A percentile compares a stretch with the other conserved stretches of the same genome.
phyloP scores from a whole-genome alignment of 37 sponge, comb jelly and placozoan species.

The Bolinopsis microptera region DNA sequence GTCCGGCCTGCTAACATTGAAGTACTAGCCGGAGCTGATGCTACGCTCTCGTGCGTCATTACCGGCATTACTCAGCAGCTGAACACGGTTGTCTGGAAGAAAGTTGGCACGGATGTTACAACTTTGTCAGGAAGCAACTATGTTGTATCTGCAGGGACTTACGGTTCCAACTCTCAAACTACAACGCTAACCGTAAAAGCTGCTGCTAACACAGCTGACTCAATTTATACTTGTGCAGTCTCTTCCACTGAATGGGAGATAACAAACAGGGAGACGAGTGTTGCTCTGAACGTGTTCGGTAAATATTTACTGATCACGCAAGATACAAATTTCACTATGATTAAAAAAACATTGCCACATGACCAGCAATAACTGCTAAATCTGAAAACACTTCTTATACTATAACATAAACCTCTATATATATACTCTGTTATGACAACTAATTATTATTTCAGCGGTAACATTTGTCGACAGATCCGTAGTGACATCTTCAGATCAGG shows the following conservation, averaged over 20 bases:
- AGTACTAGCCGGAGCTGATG: not conserved
- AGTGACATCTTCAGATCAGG: not conserved
- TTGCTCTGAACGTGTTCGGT: not conserved
- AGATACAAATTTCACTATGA: no score
- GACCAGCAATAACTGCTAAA: no score
- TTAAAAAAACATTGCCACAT: no score
- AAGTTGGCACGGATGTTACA: not conserved
- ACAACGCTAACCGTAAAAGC: not conserved
- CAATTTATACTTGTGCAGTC: not conserved
- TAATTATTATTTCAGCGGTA: slow-evolving; percentile 4
- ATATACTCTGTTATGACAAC: no score
- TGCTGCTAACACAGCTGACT: slow-evolving; percentile 9
- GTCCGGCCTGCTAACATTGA: not conserved
- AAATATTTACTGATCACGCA: no score
- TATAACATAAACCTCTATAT: no score
- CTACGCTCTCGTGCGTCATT: not conserved
- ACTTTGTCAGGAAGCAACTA: not conserved
- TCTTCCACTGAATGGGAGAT: not conserved
- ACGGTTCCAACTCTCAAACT: slow-evolving; percentile 4
- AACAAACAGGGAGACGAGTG: not conserved
- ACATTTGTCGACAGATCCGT: not conserved
- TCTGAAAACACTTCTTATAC: no score
- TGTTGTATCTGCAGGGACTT: not conserved
- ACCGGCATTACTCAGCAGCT: not conserved
- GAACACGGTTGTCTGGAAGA: not conserved